These are phyloP conservation scores for Megaceryle torquata DNA, from an alignment of 2,113 vertebrate species.

Conservation along the genomic window DNA sequence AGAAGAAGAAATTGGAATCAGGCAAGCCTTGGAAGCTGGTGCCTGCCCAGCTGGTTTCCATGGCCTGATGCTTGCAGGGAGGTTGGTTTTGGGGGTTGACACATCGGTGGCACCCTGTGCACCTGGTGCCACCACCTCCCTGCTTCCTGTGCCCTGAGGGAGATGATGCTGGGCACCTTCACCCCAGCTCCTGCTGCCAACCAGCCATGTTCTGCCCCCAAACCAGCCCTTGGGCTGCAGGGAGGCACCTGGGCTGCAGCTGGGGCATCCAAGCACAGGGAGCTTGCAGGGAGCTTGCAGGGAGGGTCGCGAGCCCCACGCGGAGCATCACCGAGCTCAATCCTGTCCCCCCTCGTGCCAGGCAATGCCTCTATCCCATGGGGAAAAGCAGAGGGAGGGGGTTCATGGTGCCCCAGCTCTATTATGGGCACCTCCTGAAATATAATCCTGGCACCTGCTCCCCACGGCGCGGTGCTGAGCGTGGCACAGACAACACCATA, in stretches of 20 bases:
- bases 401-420: not conserved
- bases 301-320: not conserved
- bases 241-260: not conserved
- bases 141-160: not conserved
- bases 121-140: not conserved
- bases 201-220: not conserved
- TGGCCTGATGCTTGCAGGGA: not conserved
- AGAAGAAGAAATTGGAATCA: slow-evolving; percentile 2
- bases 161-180: fast-evolving
- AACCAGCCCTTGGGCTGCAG: not conserved
- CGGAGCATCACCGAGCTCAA: fast-evolving
- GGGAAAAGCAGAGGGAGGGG: not conserved
- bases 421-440: not conserved
- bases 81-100: not conserved
- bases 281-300: no score
- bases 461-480: not conserved
- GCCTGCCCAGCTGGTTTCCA: not conserved
- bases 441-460: not conserved
- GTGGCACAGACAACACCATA: not conserved
- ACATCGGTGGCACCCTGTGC: not conserved
- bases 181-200: fast-evolving
- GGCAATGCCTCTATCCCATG: fast-evolving
- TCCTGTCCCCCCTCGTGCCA: fast-evolving
- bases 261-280: not conserved
- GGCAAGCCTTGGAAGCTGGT: not conserved